Evolutionary conservation across 2,888 invertebrate genomes (phyloP).

Genomic region (Nomada ferruginata): DNA sequence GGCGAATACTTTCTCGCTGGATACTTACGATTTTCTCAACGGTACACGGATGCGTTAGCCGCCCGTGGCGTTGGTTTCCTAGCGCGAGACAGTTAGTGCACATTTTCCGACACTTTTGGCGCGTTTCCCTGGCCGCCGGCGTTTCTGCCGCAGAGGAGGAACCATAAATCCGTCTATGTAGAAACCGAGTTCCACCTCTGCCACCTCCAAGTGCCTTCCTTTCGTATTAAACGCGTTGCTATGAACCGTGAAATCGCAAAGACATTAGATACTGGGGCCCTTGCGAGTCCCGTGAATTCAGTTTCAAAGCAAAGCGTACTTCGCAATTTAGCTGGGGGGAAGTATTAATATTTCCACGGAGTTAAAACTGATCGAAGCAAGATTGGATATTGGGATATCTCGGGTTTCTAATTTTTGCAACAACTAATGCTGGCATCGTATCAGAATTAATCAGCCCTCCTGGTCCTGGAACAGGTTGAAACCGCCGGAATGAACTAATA

Average conservation of each 20-base stretch:
- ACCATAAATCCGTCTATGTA: constrained; percentile 10
- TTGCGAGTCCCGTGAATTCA: no score
- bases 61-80: constrained; percentile 59
- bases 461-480: constrained; percentile 40
- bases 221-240: constrained; percentile 6
- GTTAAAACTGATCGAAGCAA: no score
- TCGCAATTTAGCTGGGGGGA: no score
- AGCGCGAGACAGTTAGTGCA: constrained; percentile 56
- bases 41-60: constrained; percentile 66
- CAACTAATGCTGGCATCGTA: constrained; percentile 8
- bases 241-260: no score
- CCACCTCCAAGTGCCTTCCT: not conserved
- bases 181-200: not conserved
- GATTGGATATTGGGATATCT: not conserved
- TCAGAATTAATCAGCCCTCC: constrained; percentile 39
- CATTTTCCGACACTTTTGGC: constrained; percentile 65
- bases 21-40: constrained; percentile 67
- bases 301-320: no score
- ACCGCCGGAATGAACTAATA: constrained; percentile 45
- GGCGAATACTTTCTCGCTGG: constrained; percentile 63
- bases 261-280: no score
- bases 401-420: constrained; percentile 24
- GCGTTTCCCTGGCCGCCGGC: constrained; percentile 4
- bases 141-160: constrained; percentile 20
- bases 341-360: no score